Evolutionary conservation across 2,113 vertebrate genomes (phyloP).

Genomic region (Cyanoramphus novaezelandiae): DNA sequence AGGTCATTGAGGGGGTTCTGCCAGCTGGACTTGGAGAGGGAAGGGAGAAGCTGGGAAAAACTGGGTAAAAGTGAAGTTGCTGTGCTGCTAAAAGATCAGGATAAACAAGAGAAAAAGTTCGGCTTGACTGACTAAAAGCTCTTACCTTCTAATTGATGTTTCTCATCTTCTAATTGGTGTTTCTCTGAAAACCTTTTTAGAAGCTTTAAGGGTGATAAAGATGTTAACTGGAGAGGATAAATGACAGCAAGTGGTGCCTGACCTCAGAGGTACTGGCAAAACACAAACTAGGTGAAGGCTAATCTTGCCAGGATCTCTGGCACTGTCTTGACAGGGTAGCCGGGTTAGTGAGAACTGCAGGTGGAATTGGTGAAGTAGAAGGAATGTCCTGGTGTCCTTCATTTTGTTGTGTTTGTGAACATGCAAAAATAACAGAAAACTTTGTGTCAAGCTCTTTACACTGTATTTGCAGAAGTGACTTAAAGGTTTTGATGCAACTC

Average conservation of each 20-base stretch:
- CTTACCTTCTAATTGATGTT: neutral
- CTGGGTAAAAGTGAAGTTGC: neutral
- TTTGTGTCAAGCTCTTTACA: neutral
- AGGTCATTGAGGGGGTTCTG: accelerated
- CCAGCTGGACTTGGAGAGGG: neutral
- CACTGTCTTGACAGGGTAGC: neutral
- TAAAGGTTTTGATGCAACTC: neutral
- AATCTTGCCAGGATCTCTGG: neutral
- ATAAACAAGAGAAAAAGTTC: neutral
- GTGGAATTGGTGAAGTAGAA: neutral
- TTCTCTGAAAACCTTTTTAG: neutral
- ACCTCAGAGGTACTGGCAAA: neutral
- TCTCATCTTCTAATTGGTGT: neutral
- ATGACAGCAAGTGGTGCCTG: neutral
- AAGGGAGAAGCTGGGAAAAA: neutral
- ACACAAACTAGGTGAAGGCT: neutral
- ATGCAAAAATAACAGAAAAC: neutral
- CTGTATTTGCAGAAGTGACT: neutral
- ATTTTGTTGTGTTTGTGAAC: neutral
- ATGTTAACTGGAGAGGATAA: neutral
- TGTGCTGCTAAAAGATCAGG: neutral
- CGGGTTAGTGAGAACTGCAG: neutral
- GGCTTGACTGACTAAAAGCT: neutral
- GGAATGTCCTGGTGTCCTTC: neutral
- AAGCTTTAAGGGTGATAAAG: neutral